These are phyloP conservation scores for Drosophila erecta DNA, from an alignment of 1,140 invertebrate genomes.

Conservation along the genomic window DNA sequence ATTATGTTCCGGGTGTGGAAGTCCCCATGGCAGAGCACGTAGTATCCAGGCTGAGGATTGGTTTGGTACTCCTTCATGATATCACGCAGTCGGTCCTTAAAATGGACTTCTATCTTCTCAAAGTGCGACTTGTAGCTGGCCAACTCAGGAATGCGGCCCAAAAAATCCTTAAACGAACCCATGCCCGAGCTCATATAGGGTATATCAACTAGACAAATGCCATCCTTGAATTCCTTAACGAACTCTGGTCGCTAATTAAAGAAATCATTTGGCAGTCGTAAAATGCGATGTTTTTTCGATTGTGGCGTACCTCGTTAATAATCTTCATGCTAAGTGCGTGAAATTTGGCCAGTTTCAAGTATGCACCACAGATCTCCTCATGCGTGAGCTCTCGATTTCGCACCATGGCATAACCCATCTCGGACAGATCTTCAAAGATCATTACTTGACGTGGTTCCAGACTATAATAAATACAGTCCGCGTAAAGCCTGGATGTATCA, in stretches of 20 bases:
- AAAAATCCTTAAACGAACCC: constrained; percentile 33
- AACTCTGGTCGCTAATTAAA: constrained; percentile 25
- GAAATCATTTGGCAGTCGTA: neutral
- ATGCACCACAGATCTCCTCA: constrained; percentile 46
- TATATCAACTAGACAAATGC: constrained; percentile 25
- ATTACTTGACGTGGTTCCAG: constrained; percentile 48
- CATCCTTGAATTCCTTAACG: constrained; percentile 28
- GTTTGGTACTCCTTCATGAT: constrained; percentile 40
- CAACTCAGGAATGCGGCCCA: constrained; percentile 40
- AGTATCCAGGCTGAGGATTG: constrained; percentile 27
- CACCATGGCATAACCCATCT: constrained; percentile 47
- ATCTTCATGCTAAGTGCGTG: constrained; percentile 59
- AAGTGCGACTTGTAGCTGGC: constrained; percentile 54
- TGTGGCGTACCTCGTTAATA: constrained; percentile 31
- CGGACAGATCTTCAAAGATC: constrained; percentile 63
- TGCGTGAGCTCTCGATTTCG: constrained; percentile 24
- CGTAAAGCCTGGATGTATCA: constrained; percentile 38
- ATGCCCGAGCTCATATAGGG: constrained; percentile 32
- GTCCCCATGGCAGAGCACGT: constrained; percentile 65
- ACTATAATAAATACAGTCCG: constrained; percentile 46
- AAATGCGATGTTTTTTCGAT: neutral
- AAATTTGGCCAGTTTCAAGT: constrained; percentile 53
- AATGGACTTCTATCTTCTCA: constrained; percentile 13
- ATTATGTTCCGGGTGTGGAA: constrained; percentile 65
- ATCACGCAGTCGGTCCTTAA: neutral